A percentile compares a stretch with the other conserved stretches of the same genome.
These are phyloP conservation scores for Nymphalis urticae DNA, from an alignment of 2,888 invertebrate species.

Conservation along the genomic window DNA sequence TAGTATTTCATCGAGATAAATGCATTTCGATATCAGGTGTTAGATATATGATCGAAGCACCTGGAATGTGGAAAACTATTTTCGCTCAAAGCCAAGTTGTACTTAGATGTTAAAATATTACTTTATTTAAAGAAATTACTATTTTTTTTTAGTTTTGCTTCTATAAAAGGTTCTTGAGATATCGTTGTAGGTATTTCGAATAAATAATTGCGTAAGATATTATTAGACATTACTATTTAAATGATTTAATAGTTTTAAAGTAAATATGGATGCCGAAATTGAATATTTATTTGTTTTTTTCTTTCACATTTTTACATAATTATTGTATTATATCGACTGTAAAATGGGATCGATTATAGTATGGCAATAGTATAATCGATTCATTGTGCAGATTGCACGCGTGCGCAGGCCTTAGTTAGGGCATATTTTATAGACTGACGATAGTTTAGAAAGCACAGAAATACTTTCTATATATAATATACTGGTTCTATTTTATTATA, in stretches of 20 bases:
- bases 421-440: constrained; percentile 24
- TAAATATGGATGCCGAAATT: too few relatives aligned
- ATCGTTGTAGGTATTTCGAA: not conserved
- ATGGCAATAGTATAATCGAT: constrained; percentile 41
- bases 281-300: too few relatives aligned
- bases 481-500: too few relatives aligned
- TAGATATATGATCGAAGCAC: constrained; percentile 4
- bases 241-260: too few relatives aligned
- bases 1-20: constrained; percentile 39
- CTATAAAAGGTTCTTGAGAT: not conserved
- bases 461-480: not conserved
- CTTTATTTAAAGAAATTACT: not conserved
- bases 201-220: too few relatives aligned
- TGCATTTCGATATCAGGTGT: constrained; percentile 9
- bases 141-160: not conserved
- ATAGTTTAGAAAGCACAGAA: constrained; percentile 8
- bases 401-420: constrained; percentile 45
- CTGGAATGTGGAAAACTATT: constrained; percentile 19
- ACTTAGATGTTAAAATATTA: not conserved
- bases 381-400: constrained; percentile 48
- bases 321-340: not conserved
- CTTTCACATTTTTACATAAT: not conserved
- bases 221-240: too few relatives aligned
- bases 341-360: not conserved
- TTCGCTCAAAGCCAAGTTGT: not conserved